Conservation (phyloP, 2,888 invertebrate genomes). For the Dryobotodes eremita region DNA sequence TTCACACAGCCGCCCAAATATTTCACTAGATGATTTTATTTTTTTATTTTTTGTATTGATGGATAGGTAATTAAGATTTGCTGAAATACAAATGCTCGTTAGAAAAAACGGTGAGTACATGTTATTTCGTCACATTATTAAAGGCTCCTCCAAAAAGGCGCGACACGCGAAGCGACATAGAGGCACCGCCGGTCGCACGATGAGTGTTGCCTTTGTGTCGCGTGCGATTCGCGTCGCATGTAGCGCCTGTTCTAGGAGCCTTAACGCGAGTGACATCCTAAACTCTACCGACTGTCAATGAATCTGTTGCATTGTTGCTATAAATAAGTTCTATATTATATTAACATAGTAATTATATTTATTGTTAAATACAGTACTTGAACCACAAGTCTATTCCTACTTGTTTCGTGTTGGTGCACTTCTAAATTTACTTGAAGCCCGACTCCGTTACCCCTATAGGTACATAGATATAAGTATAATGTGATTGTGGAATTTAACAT, state of each 20-base stretch:
- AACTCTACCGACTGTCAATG: conserved; percentile 59
- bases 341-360: conserved; percentile 79
- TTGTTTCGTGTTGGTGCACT: conserved; percentile 88
- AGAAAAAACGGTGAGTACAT: neutral
- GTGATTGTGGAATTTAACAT: conserved; percentile 89
- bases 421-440: conserved; percentile 87
- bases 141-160: too few species aligned
- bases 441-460: conserved; percentile 78
- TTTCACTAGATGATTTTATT: too few species aligned
- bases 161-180: too few species aligned
- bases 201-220: too few species aligned
- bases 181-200: too few species aligned
- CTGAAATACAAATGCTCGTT: neutral
- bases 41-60: neutral
- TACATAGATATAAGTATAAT: conserved; percentile 79
- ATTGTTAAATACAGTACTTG: conserved; percentile 84
- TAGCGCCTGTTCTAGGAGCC: too few species aligned
- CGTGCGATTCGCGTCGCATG: too few species aligned
- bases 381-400: conserved; percentile 87
- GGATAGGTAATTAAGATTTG: neutral
- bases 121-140: neutral
- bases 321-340: conserved; percentile 77
- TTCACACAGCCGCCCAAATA: conserved; percentile 65
- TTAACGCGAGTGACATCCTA: neutral
- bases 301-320: conserved; percentile 78